These are phyloP conservation scores for Cantharis lateralis DNA, from an alignment of 2,888 invertebrate species.

Conservation along the genomic window DNA sequence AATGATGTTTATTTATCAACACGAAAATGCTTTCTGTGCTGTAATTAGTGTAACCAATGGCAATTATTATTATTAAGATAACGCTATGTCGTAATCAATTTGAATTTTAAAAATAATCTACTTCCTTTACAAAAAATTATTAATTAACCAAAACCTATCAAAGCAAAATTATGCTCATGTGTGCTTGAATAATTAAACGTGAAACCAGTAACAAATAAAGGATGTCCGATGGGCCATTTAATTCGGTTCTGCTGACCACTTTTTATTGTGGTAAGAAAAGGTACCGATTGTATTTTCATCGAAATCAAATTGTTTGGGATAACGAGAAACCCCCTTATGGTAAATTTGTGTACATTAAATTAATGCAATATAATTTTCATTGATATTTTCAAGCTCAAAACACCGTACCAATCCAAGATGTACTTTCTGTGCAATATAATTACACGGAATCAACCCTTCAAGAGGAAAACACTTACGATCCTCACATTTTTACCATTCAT, in stretches of 20 bases:
- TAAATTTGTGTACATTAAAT: conserved; percentile 47
- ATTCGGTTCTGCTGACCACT: conserved; percentile 54
- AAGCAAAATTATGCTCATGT: neutral
- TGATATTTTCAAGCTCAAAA: conserved; percentile 57
- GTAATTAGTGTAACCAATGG: neutral
- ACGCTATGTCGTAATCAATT: neutral
- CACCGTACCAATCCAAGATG: conserved; percentile 62
- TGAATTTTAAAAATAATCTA: neutral
- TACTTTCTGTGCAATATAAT: conserved; percentile 60
- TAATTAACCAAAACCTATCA: neutral
- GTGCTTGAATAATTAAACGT: neutral
- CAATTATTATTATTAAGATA: neutral
- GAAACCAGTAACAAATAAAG: neutral
- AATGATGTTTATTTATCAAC: neutral
- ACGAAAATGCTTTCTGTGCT: neutral
- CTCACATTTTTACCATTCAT: conserved; percentile 64
- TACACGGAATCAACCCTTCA: conserved; percentile 52
- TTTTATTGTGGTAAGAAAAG: conserved; percentile 66
- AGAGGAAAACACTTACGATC: conserved; percentile 48
- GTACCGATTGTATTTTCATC: conserved; percentile 66
- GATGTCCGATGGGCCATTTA: conserved; percentile 11
- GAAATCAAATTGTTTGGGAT: conserved; percentile 67
- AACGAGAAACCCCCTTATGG: conserved; percentile 61
- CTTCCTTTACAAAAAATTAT: neutral
- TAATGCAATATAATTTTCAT: conserved; percentile 9